Evolutionary conservation across 2,113 vertebrate species (phyloP).

Genomic region (Sterrhoptilus dennistouni): DNA sequence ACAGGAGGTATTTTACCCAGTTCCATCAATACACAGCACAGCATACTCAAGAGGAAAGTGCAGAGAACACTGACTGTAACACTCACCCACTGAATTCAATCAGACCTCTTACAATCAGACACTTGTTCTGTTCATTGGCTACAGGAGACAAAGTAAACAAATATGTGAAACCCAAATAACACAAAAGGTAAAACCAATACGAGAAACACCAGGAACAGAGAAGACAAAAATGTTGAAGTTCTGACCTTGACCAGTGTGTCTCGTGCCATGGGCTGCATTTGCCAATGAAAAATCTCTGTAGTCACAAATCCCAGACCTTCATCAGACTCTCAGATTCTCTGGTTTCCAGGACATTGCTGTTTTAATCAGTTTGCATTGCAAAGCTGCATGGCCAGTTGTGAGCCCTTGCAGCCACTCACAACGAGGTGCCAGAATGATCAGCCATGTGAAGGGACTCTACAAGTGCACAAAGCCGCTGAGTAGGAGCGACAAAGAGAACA

Average conservation of each 20-base stretch:
- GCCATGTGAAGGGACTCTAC: rapidly evolving
- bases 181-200: not conserved
- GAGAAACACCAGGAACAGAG: not conserved
- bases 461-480: not conserved
- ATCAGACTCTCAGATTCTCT: not conserved
- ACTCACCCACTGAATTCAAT: not conserved
- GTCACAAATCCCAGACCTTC: not conserved
- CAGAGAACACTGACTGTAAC: not conserved
- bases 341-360: not conserved
- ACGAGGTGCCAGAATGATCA: not conserved
- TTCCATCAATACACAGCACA: not conserved
- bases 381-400: not conserved
- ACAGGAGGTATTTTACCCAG: not conserved
- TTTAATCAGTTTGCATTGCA: not conserved
- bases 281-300: not conserved
- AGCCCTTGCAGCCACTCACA: not conserved
- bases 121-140: not conserved
- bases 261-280: not conserved
- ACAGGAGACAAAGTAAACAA: not conserved
- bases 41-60: not conserved
- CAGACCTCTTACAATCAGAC: not conserved
- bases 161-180: not conserved
- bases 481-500: rapidly evolving
- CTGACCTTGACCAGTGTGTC: not conserved
- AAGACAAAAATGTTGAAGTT: not conserved